phyloP scores from a whole-genome alignment of 1,140 invertebrate genomes.

The Ostrea edulis region DNA sequence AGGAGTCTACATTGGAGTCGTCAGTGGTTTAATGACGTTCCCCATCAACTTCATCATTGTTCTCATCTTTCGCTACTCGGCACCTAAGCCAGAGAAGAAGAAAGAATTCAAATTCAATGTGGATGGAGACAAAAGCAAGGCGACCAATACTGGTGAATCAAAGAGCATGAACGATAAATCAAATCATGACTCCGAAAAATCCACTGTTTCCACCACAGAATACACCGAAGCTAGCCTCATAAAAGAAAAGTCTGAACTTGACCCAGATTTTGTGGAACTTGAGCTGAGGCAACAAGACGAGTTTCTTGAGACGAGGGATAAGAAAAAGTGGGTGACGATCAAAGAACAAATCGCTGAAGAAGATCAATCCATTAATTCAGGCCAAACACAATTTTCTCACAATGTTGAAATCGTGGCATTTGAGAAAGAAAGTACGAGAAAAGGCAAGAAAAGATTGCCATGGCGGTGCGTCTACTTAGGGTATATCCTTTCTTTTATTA shows the following conservation, averaged over 20 bases:
- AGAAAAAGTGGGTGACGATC: not conserved
- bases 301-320: slow-evolving; percentile 36
- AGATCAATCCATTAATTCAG: not conserved
- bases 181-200: not conserved
- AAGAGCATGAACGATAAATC: not conserved
- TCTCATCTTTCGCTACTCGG: slow-evolving; percentile 62
- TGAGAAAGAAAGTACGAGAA: slow-evolving; percentile 55
- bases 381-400: slow-evolving; percentile 32
- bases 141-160: not conserved
- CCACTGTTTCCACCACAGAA: not conserved
- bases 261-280: slow-evolving; percentile 46
- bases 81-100: slow-evolving; percentile 48
- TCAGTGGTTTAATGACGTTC: slow-evolving; percentile 58
- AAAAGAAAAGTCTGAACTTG: slow-evolving; percentile 30
- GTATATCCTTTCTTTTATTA: slow-evolving; percentile 59
- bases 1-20: slow-evolving; percentile 61
- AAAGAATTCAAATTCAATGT: slow-evolving; percentile 31
- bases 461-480: slow-evolving; percentile 61
- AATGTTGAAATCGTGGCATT: not conserved
- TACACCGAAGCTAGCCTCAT: not conserved
- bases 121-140: not conserved
- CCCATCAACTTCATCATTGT: slow-evolving; percentile 67
- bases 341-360: not conserved
- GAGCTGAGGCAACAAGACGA: slow-evolving; percentile 46
- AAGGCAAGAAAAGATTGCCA: slow-evolving; percentile 57